These are phyloP conservation scores for Heliconius ethilla DNA, from an alignment of 2,888 invertebrate species.

Conservation along the genomic window DNA sequence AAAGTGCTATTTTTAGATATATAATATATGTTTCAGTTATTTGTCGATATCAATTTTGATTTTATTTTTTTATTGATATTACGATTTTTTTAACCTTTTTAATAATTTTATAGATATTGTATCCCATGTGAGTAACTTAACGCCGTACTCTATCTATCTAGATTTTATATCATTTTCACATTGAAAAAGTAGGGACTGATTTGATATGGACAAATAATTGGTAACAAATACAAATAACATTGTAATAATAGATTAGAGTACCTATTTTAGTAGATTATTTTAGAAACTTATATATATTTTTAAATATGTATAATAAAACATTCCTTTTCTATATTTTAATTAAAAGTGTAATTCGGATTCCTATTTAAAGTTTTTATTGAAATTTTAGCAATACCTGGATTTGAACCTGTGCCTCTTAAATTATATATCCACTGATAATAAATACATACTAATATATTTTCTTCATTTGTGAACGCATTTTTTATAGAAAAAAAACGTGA, in stretches of 20 bases:
- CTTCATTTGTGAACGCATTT: not conserved
- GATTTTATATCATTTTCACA: not conserved
- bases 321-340: not conserved
- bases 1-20: slow-evolving; percentile 20
- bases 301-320: not conserved
- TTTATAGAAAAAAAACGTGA: too few relatives aligned
- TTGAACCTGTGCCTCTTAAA: not conserved
- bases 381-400: not conserved
- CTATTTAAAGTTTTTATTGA: not conserved
- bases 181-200: too few relatives aligned
- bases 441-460: too few relatives aligned
- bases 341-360: not conserved
- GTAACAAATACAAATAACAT: not conserved
- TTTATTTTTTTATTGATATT: not conserved
- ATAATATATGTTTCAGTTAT: not conserved
- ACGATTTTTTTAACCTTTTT: not conserved
- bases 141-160: not conserved
- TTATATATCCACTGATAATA: not conserved
- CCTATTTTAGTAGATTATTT: not conserved
- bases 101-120: not conserved
- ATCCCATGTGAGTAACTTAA: not conserved
- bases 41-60: slow-evolving; percentile 4
- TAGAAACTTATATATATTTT: not conserved
- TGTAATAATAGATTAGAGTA: too few relatives aligned
- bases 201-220: not conserved